phyloP scores from a whole-genome alignment of 2,888 invertebrate species.

The Sympetrum striolatum region DNA sequence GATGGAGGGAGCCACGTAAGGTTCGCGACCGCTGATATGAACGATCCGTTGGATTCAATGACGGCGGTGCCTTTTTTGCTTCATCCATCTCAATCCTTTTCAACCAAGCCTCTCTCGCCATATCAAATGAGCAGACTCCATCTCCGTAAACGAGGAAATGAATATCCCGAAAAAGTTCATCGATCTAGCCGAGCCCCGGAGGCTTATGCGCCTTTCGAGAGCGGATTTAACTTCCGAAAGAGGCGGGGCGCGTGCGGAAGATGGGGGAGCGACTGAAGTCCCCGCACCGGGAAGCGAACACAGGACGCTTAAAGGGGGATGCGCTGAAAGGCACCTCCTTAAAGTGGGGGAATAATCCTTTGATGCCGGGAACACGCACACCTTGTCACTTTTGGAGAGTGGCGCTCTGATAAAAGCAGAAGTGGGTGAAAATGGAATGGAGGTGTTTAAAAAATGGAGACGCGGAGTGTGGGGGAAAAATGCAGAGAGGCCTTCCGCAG shows the following conservation, averaged over 20 bases:
- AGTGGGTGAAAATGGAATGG: no score
- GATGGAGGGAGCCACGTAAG: no score
- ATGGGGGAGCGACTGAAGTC: not conserved
- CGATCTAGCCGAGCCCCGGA: not conserved
- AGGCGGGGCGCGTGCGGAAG: no score
- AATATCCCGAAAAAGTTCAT: not conserved
- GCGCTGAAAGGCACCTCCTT: not conserved
- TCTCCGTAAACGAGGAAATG: not conserved
- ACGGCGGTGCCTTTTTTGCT: no score
- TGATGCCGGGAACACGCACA: not conserved
- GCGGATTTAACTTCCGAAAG: not conserved
- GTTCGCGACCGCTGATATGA: no score
- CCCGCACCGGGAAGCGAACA: not conserved
- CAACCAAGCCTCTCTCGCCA: not conserved
- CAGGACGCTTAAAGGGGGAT: not conserved
- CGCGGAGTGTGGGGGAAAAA: not conserved
- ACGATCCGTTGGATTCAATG: no score
- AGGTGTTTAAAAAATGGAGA: not conserved
- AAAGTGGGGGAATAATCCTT: not conserved
- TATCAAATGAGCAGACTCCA: not conserved
- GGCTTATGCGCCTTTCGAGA: not conserved
- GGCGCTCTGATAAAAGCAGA: not conserved
- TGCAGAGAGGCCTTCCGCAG: not conserved
- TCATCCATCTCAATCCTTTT: not conserved
- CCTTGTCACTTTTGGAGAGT: not conserved